phyloP scores from a whole-genome alignment of 2,113 vertebrate genomes.

The Sakesphorus luctuosus region DNA sequence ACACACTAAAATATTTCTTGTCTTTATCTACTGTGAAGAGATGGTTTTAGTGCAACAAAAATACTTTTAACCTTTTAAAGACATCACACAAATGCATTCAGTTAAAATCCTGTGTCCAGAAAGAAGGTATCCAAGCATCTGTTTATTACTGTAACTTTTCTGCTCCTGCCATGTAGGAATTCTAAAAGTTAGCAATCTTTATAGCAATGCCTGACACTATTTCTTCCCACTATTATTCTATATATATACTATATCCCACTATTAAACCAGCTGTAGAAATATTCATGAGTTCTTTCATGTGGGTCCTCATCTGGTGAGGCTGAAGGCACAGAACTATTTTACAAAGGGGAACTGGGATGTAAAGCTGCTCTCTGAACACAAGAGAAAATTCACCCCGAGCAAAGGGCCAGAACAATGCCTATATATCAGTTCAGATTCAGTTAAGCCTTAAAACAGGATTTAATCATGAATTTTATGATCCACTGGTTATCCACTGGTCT shows the following conservation, averaged over 20 bases:
- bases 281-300: neutral
- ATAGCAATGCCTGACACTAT: neutral
- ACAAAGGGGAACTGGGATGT: neutral
- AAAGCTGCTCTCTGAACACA: neutral
- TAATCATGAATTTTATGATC: neutral
- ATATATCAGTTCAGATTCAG: neutral
- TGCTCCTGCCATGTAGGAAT: neutral
- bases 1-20: neutral
- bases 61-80: neutral
- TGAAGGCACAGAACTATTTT: neutral
- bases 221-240: neutral
- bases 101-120: neutral
- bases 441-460: neutral
- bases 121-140: neutral
- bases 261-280: neutral
- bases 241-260: neutral
- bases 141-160: neutral
- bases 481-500: neutral
- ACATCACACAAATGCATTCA: neutral
- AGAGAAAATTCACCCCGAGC: neutral
- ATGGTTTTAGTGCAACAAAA: neutral
- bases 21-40: constrained; percentile 10
- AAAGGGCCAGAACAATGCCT: neutral
- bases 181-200: neutral
- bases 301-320: neutral